Conservation (phyloP, 2,113 vertebrate species). For the Percopsis transmontana region DNA sequence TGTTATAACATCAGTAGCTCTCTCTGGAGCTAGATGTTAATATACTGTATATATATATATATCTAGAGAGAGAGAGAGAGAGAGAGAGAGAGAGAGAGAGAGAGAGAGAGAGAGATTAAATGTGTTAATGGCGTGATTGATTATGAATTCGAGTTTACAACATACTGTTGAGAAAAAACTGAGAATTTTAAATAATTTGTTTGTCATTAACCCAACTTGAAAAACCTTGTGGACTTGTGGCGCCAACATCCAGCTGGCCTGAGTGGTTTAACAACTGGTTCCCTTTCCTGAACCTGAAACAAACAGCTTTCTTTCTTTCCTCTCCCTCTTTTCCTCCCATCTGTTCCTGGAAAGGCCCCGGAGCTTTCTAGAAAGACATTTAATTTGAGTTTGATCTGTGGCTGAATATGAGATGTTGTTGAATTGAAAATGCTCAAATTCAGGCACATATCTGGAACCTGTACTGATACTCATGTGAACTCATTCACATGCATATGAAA, state of each 20-base stretch:
- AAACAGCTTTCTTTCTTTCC: constrained; percentile 27
- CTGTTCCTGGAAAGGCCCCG: constrained; percentile 42
- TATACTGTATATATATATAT: not conserved
- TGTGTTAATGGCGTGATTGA: too few relatives aligned
- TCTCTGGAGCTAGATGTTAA: constrained; percentile 18
- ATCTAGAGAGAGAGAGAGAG: too few relatives aligned
- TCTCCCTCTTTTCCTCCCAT: constrained; percentile 2
- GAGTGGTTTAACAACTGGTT: constrained; percentile 33
- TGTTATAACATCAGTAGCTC: constrained; percentile 16
- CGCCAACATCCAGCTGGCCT: constrained; percentile 4
- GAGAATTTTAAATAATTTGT: not conserved
- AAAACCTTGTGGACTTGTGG: not conserved
- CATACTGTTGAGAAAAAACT: too few relatives aligned
- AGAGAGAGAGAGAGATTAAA: too few relatives aligned
- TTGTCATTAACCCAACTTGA: not conserved
- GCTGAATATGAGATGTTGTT: constrained; percentile 39
- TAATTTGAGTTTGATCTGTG: constrained; percentile 13
- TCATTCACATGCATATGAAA: constrained; percentile 28
- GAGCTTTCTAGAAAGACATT: constrained; percentile 26
- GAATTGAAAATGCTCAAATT: constrained; percentile 35
- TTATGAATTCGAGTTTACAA: too few relatives aligned
- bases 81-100: too few relatives aligned
- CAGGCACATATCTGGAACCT: constrained; percentile 25
- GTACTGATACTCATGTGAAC: constrained; percentile 29
- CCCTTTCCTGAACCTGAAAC: constrained; percentile 32